A percentile compares a stretch with the other conserved stretches of the same genome.
Evolutionary conservation across 2,113 vertebrate genomes (phyloP).

Genomic region (Lepus timidus): DNA sequence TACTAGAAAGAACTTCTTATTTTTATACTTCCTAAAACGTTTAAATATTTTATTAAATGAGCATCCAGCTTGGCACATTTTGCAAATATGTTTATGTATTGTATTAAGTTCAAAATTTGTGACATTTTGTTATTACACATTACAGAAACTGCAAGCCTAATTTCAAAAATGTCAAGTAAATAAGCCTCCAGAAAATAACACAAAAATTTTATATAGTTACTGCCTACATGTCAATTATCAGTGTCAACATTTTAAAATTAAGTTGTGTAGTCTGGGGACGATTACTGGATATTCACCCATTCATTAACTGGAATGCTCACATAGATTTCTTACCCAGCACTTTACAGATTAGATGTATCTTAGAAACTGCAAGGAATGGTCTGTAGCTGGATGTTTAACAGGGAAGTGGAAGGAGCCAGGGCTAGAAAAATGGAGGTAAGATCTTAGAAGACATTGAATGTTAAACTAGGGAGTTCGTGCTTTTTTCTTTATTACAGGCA

Average conservation of each 20-base stretch:
- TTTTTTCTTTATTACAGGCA: constrained; percentile 29
- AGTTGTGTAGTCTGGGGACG: constrained; percentile 34
- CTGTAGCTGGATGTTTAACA: background rate
- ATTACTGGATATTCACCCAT: background rate
- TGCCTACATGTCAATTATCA: constrained; percentile 48
- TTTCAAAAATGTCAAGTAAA: constrained; percentile 49
- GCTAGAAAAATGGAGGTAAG: constrained; percentile 37
- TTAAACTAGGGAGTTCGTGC: constrained; percentile 34
- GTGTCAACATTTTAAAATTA: constrained; percentile 55
- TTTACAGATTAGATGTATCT: constrained; percentile 47
- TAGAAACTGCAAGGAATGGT: constrained; percentile 7
- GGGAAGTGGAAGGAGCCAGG: background rate
- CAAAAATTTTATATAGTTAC: constrained; percentile 34
- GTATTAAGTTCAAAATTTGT: constrained; percentile 52
- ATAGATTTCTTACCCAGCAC: constrained; percentile 18
- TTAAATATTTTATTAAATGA: constrained; percentile 60
- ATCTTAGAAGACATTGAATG: constrained; percentile 48
- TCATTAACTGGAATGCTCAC: constrained; percentile 7
- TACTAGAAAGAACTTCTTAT: background rate
- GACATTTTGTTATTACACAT: constrained; percentile 39
- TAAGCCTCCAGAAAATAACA: constrained; percentile 13
- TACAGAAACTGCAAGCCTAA: constrained; percentile 20
- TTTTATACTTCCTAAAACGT: constrained; percentile 55
- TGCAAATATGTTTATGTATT: constrained; percentile 56
- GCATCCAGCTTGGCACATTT: background rate